Evolutionary conservation across 2,113 vertebrate genomes (phyloP).

Genomic region (Aptenodytes forsteri): DNA sequence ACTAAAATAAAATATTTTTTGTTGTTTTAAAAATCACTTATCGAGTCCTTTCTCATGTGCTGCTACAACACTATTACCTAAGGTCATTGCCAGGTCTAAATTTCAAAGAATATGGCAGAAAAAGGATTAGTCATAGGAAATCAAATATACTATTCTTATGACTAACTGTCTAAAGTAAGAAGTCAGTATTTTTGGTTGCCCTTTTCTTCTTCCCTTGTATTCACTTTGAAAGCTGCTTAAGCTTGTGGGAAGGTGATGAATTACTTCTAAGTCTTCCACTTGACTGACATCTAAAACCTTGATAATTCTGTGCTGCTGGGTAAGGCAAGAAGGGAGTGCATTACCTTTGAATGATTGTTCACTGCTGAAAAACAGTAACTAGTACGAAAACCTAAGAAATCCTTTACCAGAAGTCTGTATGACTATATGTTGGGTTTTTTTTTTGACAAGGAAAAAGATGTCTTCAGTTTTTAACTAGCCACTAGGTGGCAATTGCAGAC

Average conservation of each 20-base stretch:
- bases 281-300: not conserved
- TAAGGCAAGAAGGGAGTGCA: not conserved
- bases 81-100: not conserved
- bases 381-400: not conserved
- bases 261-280: not conserved
- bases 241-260: not conserved
- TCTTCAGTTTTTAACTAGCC: not conserved
- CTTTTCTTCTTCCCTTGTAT: not conserved
- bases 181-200: not conserved
- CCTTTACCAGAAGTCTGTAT: not conserved
- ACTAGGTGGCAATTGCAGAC: conserved; percentile 63
- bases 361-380: not conserved
- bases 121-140: not conserved
- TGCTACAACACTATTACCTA: not conserved
- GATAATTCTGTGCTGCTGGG: not conserved
- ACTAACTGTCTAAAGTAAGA: not conserved
- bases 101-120: not conserved
- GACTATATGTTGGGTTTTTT: not conserved
- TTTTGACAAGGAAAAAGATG: not conserved
- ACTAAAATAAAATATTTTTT: not conserved
- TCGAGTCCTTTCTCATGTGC: not conserved
- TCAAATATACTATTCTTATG: not conserved
- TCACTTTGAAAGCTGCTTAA: not conserved
- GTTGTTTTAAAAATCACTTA: not conserved
- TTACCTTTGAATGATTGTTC: not conserved